A percentile compares a stretch with the other conserved stretches of the same genome.
Conservation (phyloP, 2,888 invertebrate species). For the Diarsia dahlii region DNA sequence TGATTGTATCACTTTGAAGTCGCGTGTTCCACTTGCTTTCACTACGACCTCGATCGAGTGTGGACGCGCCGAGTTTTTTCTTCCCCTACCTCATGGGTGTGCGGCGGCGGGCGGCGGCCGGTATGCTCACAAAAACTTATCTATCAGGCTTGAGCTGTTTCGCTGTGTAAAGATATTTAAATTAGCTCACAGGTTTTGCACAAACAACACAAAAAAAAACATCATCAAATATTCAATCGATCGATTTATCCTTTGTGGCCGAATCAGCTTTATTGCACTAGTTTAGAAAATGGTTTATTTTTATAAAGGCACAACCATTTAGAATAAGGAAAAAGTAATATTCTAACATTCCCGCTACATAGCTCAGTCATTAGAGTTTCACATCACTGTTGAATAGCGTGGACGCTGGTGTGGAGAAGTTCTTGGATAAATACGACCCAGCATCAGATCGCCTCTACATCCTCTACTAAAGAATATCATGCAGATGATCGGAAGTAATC, state of each 20-base stretch:
- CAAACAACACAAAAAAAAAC: neutral
- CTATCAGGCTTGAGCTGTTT: neutral
- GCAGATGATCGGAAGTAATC: too few species aligned
- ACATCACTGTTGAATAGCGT: neutral
- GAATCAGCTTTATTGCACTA: neutral
- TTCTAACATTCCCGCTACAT: neutral
- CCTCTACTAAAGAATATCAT: neutral
- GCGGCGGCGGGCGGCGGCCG: neutral
- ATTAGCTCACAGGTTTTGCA: conserved; percentile 3
- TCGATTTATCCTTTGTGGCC: neutral
- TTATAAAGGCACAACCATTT: neutral
- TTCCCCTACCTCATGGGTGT: neutral
- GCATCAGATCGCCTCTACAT: neutral
- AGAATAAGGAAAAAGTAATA: neutral
- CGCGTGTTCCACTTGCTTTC: conserved; percentile 7
- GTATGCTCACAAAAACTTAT: conserved; percentile 13
- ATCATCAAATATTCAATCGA: conserved; percentile 20
- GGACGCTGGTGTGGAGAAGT: neutral
- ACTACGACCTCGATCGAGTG: conserved; percentile 11
- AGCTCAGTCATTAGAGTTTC: neutral
- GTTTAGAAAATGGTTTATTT: neutral
- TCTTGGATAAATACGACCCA: neutral
- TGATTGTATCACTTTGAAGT: neutral
- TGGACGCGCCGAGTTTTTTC: neutral
- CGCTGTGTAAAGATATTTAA: conserved; percentile 28